A percentile compares a stretch with the other conserved stretches of the same genome.
Conservation (phyloP, 2,888 invertebrate genomes). For the Noctuana brunneofusca region DNA sequence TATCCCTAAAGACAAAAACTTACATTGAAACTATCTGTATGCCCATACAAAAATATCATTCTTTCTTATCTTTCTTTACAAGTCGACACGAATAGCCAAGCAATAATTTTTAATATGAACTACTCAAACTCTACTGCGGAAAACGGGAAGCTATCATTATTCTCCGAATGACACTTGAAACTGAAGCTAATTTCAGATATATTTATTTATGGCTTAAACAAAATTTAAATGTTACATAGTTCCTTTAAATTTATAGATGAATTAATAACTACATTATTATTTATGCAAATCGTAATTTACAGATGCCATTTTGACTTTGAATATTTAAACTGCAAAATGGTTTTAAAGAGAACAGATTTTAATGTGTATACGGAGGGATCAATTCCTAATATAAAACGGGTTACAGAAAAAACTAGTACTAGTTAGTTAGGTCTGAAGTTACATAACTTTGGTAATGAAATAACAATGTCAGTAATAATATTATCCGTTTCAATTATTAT, state of each 20-base stretch:
- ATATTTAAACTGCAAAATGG: too few relatives aligned
- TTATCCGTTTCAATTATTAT: too few relatives aligned
- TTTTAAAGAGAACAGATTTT: background rate
- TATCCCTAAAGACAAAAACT: conserved; percentile 65
- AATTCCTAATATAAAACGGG: background rate
- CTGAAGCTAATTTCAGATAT: background rate
- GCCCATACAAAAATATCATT: conserved; percentile 80
- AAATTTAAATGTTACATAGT: background rate
- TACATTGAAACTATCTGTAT: conserved; percentile 55
- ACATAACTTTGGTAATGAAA: conserved; percentile 53
- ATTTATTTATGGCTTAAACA: background rate
- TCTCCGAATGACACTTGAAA: background rate
- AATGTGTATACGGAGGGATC: conserved; percentile 9
- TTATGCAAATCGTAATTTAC: background rate
- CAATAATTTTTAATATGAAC: conserved; percentile 48
- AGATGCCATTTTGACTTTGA: background rate
- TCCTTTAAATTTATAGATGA: background rate
- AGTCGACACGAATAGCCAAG: conserved; percentile 68
- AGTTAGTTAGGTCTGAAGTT: conserved; percentile 42
- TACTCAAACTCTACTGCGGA: conserved; percentile 21
- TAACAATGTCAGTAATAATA: conserved; percentile 46
- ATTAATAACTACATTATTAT: background rate
- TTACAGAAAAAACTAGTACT: conserved; percentile 15
- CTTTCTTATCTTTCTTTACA: conserved; percentile 76
- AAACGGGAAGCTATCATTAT: conserved; percentile 3